Conservation (phyloP, 2,113 vertebrate species). For the Conger conger region DNA sequence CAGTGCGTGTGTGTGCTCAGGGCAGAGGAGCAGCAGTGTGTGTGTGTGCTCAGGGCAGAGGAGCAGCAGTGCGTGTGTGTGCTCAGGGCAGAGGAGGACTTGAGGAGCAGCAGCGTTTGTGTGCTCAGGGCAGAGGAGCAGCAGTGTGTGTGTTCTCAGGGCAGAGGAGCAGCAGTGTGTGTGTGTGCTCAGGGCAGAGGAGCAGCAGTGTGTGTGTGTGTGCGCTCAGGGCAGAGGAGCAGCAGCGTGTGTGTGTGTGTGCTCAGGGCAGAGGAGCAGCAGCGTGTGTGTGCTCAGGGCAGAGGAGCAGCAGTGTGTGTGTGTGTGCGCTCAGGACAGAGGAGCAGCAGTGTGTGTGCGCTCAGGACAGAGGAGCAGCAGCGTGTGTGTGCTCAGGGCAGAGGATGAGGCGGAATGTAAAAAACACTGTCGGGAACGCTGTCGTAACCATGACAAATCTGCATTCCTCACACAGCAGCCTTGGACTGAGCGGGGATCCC, state of each 20-base stretch:
- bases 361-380: slow-evolving; percentile 1
- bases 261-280: slow-evolving; percentile 3
- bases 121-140: not conserved
- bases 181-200: not conserved
- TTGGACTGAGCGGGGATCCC: slow-evolving; percentile 16
- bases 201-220: no score
- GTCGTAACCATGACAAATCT: slow-evolving; percentile 35
- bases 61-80: no score
- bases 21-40: no score
- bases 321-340: not conserved
- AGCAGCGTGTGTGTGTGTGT: no score
- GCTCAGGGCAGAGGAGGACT: not conserved
- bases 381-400: not conserved
- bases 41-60: not conserved
- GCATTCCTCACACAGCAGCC: slow-evolving; percentile 19
- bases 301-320: no score
- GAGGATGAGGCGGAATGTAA: not conserved
- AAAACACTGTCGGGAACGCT: slow-evolving; percentile 20
- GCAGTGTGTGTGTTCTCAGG: slow-evolving; percentile 3
- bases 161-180: no score
- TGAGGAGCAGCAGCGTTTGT: no score
- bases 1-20: slow-evolving; percentile 5
- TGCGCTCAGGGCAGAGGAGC: slow-evolving; percentile 1
- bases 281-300: slow-evolving; percentile 1
- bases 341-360: not conserved